Evolutionary conservation across 1,140 invertebrate species (phyloP), one percentile per base, ranked within the genome.

Genomic region (Dolichoris vasculosae): DNA sequence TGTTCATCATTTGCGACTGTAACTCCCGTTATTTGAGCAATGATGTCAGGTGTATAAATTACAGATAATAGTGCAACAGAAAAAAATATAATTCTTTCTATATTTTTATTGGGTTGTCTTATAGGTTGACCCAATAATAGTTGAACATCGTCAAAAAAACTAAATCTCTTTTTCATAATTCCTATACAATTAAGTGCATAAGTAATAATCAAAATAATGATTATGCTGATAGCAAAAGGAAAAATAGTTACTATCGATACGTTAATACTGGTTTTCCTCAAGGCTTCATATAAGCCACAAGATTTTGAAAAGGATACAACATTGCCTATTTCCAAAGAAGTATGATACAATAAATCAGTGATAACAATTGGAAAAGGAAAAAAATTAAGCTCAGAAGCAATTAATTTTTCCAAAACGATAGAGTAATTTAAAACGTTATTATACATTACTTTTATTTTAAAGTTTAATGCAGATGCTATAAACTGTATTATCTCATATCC

Each of bases 61-160:
- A 78, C 46, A 7, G 76, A 78, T 23, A 78, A 63, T 26, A 78
- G 26, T 23, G 76, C 76, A 59, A 78, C n/a, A 38, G 76, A 35
- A 26, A 23, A 59, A 17, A 78, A 78, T 35, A 59, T 40, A 6
- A 78, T 59, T 59, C 76, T 35, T n/a, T 59, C 32, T 0, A n/a
- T 30, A 0, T 15, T 26, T 35, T 6, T 26, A 1, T 59, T 11
- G 6, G 76, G 76, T 77, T 77, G n/a, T n/a, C 13, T 78, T 59
- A 30, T 11, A 26, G 76, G 48, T 40, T 55, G 48, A 63, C 76
- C 76, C n/a, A 78, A 3, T 2, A 78, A 4, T 63, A 78, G 9
- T 13, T 32, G n/a, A 32, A 55, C 2, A n/a, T 78, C 38, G 1
- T 59, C 48, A 23, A 78, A 38, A 35, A 78, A 78, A 26, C 20